Conservation (phyloP, 2,797 vertebrate genomes). For the Bradypodion pumilum region DNA sequence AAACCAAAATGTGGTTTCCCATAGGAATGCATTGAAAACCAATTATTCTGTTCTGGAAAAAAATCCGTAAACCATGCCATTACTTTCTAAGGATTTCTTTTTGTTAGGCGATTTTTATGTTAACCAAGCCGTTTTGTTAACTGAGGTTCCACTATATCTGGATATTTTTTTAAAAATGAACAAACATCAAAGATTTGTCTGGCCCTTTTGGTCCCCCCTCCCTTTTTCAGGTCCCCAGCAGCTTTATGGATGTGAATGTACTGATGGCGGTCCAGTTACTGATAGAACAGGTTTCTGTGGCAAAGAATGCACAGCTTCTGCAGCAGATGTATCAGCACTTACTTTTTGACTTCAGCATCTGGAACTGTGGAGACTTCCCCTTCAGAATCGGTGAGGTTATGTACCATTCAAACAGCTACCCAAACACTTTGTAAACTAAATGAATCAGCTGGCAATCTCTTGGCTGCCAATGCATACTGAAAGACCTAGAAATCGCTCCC, state of each 20-base stretch:
- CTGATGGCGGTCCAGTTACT: constrained; percentile 91
- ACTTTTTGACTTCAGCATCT: constrained; percentile 95
- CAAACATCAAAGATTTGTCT: too few relatives aligned
- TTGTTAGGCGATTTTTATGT: too few relatives aligned
- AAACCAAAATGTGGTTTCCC: too few relatives aligned
- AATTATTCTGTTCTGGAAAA: too few relatives aligned
- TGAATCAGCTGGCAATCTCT: background rate
- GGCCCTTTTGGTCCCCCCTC: background rate
- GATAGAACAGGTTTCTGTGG: constrained; percentile 90
- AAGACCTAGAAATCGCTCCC: background rate
- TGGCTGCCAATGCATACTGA: background rate
- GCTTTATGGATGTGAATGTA: constrained; percentile 92
- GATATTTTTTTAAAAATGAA: too few relatives aligned
- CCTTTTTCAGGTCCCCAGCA: constrained; percentile 82
- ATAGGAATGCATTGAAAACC: too few relatives aligned
- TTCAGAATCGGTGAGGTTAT: constrained; percentile 87
- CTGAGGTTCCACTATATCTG: too few relatives aligned
- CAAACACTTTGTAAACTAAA: constrained; percentile 4
- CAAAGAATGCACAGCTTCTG: constrained; percentile 89
- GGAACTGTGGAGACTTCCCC: constrained; percentile 97
- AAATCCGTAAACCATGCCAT: too few relatives aligned
- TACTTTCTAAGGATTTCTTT: too few relatives aligned
- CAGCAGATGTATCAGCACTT: constrained; percentile 93
- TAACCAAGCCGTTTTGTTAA: too few relatives aligned
- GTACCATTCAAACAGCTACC: background rate